Percentiles rank a stretch among this genome's conserved stretches.
Evolutionary conservation across 1,140 invertebrate genomes (phyloP).

Genomic region (Calliphora vicina): DNA sequence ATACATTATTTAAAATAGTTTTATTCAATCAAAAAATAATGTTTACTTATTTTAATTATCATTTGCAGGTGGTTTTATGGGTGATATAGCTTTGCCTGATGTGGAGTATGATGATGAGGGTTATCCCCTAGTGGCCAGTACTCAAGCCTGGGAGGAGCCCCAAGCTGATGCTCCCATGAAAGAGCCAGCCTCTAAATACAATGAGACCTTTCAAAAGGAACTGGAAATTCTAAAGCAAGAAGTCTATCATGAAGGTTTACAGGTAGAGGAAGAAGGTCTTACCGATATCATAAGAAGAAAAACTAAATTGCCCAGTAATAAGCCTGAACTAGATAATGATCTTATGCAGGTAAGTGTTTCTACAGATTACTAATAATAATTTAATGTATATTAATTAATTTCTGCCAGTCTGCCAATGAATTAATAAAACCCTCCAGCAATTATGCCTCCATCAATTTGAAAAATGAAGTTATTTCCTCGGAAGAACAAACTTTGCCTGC

Average conservation of each 20-base stretch:
- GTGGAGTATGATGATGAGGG: slow-evolving; percentile 47
- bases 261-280: slow-evolving; percentile 82
- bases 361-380: background rate
- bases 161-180: slow-evolving; percentile 48
- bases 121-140: slow-evolving; percentile 53
- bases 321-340: slow-evolving; percentile 45
- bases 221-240: slow-evolving; percentile 81
- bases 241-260: slow-evolving; percentile 78
- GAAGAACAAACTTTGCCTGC: background rate
- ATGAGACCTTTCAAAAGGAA: slow-evolving; percentile 74
- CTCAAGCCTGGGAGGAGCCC: slow-evolving; percentile 41
- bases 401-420: slow-evolving; percentile 51
- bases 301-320: slow-evolving; percentile 68
- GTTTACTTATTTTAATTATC: no score
- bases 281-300: slow-evolving; percentile 74
- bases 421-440: slow-evolving; percentile 47
- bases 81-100: slow-evolving; percentile 82
- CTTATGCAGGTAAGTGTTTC: background rate
- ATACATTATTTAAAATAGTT: no score
- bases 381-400: background rate
- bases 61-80: slow-evolving; percentile 75
- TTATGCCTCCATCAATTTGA: slow-evolving; percentile 50
- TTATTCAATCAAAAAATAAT: no score
- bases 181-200: slow-evolving; percentile 64
- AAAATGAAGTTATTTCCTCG: slow-evolving; percentile 50